Conservation (phyloP, 2,797 vertebrate species). For the Neostethus bicornis region DNA sequence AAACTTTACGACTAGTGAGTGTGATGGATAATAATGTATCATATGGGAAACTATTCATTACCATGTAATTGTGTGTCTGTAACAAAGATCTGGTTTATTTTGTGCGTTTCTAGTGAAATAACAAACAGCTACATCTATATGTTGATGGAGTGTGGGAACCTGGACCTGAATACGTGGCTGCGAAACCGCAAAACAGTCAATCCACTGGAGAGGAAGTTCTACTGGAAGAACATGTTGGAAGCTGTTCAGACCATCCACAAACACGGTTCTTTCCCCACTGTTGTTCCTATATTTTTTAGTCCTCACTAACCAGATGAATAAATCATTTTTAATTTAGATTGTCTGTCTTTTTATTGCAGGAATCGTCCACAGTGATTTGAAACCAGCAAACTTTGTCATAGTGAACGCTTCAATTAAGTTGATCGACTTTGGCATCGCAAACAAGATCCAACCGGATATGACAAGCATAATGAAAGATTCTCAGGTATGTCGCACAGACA, state of each 20-base stretch:
- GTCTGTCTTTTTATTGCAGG: conserved; percentile 70
- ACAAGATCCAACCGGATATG: conserved; percentile 95
- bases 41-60: neutral
- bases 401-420: conserved; percentile 95
- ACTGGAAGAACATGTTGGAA: conserved; percentile 99
- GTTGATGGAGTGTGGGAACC: conserved; percentile 97
- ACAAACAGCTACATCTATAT: conserved; percentile 91
- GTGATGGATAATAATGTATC: neutral
- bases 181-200: conserved; percentile 91
- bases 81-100: neutral
- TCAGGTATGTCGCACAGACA: conserved; percentile 78
- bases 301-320: neutral
- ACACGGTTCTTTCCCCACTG: conserved; percentile 80
- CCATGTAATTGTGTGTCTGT: neutral
- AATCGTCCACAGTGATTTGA: conserved; percentile 96
- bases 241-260: conserved; percentile 95
- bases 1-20: conserved; percentile 95
- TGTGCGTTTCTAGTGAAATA: conserved; percentile 86
- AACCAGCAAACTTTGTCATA: conserved; percentile 97
- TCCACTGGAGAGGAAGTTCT: conserved; percentile 92
- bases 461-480: conserved; percentile 98
- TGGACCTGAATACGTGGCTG: conserved; percentile 96
- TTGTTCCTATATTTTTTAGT: neutral
- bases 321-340: neutral
- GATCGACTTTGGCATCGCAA: conserved; percentile 98